Base-by-base conservation (phyloP, 2,888 invertebrate species). In the Neoascia interrupta region DNA sequence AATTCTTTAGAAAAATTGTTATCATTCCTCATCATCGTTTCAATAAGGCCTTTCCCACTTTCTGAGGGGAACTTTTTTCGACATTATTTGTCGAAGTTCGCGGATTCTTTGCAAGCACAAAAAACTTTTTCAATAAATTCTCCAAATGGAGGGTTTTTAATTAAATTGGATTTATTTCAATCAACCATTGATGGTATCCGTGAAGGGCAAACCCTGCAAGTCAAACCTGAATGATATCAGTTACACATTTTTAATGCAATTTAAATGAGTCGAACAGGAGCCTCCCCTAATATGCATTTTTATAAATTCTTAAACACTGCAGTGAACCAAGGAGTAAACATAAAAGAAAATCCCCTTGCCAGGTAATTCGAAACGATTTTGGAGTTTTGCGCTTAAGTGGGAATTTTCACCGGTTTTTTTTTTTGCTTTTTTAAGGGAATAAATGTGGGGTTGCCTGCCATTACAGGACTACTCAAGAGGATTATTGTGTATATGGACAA, bases 401-500 rank as follows among this genome's bases (percentile, higher is more conserved):
- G 26, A 31, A 51, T 39, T 41, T 51, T 36, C 60, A 63, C 18
- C 21, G 6, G 5, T 36, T 36, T 21, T 8, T 16, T 37, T 21
- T 15, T 61, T 37, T 10, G n/a, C 8, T 37, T 37, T 28, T 19
- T 19, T 0, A 6, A 2, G 31, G 31, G 0, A 43, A 28, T 31
- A 15, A 21, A 1, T 10, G 11, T 31, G 11, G 28, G 19, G 15
- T 45, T 10, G 43, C n/a, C 13, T 5, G 34, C 10, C 15, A 15
- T 6, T 19, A 31, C 19, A 39, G 26, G 56, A 64, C 64, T 64
- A 34, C 49, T 58, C 54, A 31, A 49, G 56, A 41, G 66, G 73
- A 66, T 73, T 66, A 73, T 43, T n/a, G 43, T 39, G 39, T 56
- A 41, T 64, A 54, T 41, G 72, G 39, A 53, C 36, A 53, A 34